Conservation (phyloP, 2,113 vertebrate species). For the Columbina picui region DNA sequence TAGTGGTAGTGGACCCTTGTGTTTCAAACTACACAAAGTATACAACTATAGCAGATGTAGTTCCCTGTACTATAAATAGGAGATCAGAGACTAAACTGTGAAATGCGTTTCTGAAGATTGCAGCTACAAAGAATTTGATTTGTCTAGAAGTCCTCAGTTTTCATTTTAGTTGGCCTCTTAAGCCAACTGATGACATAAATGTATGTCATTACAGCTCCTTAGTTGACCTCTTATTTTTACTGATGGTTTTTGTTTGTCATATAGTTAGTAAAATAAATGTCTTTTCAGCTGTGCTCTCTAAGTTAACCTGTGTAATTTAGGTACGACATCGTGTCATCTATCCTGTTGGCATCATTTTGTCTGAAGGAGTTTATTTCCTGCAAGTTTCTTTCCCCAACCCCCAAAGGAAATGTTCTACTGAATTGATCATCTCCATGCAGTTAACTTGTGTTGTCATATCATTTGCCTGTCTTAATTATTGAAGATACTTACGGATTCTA, state of each 20-base stretch:
- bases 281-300: neutral
- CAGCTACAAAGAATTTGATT: neutral
- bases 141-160: neutral
- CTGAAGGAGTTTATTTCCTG: neutral
- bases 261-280: fast-evolving
- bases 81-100: neutral
- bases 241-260: neutral
- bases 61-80: neutral
- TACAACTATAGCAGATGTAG: neutral
- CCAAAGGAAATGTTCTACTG: neutral
- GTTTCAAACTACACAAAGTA: neutral
- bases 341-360: neutral
- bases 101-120: neutral
- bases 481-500: neutral
- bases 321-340: neutral
- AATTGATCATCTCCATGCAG: neutral
- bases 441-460: neutral
- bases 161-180: neutral
- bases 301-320: neutral
- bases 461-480: neutral
- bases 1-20: neutral
- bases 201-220: too few relatives aligned
- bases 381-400: too few relatives aligned
- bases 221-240: neutral
- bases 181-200: too few relatives aligned